Base-by-base conservation (phyloP, 2,797 vertebrate genomes). In the Alectoris magna region DNA sequence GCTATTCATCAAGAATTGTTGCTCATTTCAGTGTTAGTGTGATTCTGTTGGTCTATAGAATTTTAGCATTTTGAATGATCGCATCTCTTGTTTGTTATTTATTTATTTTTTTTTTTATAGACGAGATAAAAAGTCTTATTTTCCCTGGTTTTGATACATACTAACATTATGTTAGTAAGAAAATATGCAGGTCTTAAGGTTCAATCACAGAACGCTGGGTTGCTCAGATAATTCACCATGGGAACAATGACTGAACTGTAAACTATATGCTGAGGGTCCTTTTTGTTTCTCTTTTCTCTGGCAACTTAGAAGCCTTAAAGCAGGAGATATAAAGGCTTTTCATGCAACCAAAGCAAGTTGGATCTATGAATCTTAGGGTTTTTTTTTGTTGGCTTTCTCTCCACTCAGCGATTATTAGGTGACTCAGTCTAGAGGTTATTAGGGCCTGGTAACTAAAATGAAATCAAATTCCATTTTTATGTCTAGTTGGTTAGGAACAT, bases 381-480 rank as follows among this genome's bases (percentile, higher is more conserved):
- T 12, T 27, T 27, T 27, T 29, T 26, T n/a, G 11, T 15, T 22
- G n/a, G 8, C 7, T 39, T 39, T 27, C 31, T 74, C 17, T 58
- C 19, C 27, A 39, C 27, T 36, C 29, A 29, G 34, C 58, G 63
- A 76, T 88, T 34, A 49, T 21, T 69, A 53, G 59, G 43, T 85
- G 69, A 62, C 26, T 88, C 77, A 43, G 16, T 44, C 16, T 92
- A 56, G 49, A 63, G 63, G 49, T 78, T 91, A 88, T 74, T 69
- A 91, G 60, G 41, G 34, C 21, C 68, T 70, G 56, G 75, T 68
- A 85, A 69, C 31, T 46, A 59, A 71, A 90, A 82, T 80, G 55
- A 85, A 91, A 95, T 74, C 69, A 85, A 67, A 87, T 78, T 59
- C 55, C 31, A 46, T 85, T 94, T 94, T 87, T 83, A 67, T 66